phyloP scores from a whole-genome alignment of 2,797 vertebrate genomes.

The Thunnus albacares region DNA sequence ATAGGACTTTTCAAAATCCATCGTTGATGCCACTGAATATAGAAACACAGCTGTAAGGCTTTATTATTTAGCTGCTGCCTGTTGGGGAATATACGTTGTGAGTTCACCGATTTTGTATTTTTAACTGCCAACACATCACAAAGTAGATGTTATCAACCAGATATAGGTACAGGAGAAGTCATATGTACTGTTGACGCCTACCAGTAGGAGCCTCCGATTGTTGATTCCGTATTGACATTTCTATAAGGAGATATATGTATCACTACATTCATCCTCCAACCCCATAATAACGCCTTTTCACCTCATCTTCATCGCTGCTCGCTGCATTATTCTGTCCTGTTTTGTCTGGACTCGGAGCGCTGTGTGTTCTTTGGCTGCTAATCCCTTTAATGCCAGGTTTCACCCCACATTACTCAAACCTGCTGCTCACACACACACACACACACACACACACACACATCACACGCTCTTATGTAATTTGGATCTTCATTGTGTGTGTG shows the following conservation, averaged over 20 bases:
- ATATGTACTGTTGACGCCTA: neutral
- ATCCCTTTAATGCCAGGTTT: conserved; percentile 84
- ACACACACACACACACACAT: conserved; percentile 54
- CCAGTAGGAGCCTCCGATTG: neutral
- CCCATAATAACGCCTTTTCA: neutral
- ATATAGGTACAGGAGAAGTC: neutral
- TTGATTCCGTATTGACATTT: neutral
- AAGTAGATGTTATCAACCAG: neutral
- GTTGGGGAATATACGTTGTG: neutral
- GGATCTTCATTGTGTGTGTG: conserved; percentile 17
- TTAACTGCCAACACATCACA: neutral
- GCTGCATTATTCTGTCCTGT: conserved; percentile 53
- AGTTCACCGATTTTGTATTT: neutral
- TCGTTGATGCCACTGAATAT: neutral
- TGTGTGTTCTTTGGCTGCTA: conserved; percentile 79
- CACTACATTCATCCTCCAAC: neutral
- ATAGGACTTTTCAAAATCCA: neutral
- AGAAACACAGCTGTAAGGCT: neutral
- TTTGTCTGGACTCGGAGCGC: conserved; percentile 55
- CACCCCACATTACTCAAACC: conserved; percentile 83
- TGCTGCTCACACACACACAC: conserved; percentile 68
- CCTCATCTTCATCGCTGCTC: conserved; percentile 46
- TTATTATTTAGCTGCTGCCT: neutral
- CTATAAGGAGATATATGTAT: neutral
- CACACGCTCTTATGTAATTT: conserved; percentile 72